A percentile compares a stretch with the other conserved stretches of the same genome.
Conservation (phyloP, 2,113 vertebrate genomes). For the Carettochelys insculpta region DNA sequence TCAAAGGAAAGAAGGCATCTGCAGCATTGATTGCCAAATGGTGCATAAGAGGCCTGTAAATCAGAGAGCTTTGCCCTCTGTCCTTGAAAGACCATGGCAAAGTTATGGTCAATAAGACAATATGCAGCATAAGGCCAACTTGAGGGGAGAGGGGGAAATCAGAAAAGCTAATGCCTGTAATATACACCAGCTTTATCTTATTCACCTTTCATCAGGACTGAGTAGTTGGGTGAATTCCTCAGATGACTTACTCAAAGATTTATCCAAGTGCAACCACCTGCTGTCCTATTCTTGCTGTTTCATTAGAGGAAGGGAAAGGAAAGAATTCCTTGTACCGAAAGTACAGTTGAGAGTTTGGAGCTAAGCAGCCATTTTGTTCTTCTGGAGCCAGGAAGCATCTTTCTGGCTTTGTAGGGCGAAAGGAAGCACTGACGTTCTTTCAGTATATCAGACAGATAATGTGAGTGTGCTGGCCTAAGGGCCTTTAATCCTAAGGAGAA, state of each 20-base stretch:
- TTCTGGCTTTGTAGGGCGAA: not conserved
- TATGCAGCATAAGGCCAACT: not conserved
- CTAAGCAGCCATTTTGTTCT: not conserved
- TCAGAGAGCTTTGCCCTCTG: not conserved
- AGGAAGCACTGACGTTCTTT: constrained; percentile 29
- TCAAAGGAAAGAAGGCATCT: not conserved
- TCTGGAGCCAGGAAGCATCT: not conserved
- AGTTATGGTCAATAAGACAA: not conserved
- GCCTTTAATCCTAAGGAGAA: constrained; percentile 37
- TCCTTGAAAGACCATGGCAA: not conserved
- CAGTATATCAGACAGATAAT: constrained; percentile 6
- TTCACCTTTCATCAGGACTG: not conserved
- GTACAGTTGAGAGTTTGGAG: not conserved
- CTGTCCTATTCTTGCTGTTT: not conserved
- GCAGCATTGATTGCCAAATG: not conserved
- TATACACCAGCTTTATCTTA: not conserved
- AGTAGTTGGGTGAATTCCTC: not conserved
- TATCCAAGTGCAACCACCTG: not conserved
- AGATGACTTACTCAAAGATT: not conserved
- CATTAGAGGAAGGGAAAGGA: not conserved
- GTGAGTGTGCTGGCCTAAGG: constrained; percentile 12
- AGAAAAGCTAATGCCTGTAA: not conserved
- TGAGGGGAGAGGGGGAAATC: not conserved
- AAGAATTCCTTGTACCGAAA: not conserved
- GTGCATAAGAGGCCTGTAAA: not conserved